Base-by-base conservation (phyloP, 2,797 vertebrate species). In the Carapus acus region DNA sequence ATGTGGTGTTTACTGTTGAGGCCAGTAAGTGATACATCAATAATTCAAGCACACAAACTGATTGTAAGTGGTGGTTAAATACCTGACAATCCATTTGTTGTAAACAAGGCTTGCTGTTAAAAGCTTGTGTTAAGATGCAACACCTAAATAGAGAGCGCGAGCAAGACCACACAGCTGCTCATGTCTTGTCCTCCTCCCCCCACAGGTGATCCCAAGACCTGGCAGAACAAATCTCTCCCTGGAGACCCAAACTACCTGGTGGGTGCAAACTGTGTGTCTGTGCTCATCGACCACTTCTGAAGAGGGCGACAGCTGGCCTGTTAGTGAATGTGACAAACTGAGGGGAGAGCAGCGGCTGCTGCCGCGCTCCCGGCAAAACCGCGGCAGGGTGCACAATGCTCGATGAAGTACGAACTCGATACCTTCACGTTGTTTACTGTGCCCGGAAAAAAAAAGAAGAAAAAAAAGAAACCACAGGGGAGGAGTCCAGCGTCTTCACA, bases 271-370 rank as follows among this genome's bases (percentile, higher is more conserved):
- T 98, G 96, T 80, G 96, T 99, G 73, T 99, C 96, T 72, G 96
- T 99, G 83, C 90, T 98, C 82, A 98, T 98, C 77, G 96, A 99
- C 88, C 95, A 98, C 89, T 98, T 99, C 87, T 98, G 92, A 93
- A 88, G 88, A 86, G 84, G 88, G 83, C 85, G 60, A 88, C 90
- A 93, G 88, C 89, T 89, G 89, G 88, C 83, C 88, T 91, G 90
- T 89, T 88, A 87, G 88, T 86, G 89, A 91, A 90, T 87, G 90
- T 89, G 89, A 91, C 88, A 21, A 77, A 56, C 53, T 14, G 69
- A 62, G 73, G 65, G 43, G 39, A 41, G 9, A 9, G 39, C 31
- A 12, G 37, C 21, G 12, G 43, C 54, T 64, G 74, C 60, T 48
- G 56, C 69, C 24, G 43, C 49, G 67, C 71, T 49, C 74, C 55